Conservation (phyloP, 2,888 invertebrate genomes). For the Synergus umbraculus region DNA sequence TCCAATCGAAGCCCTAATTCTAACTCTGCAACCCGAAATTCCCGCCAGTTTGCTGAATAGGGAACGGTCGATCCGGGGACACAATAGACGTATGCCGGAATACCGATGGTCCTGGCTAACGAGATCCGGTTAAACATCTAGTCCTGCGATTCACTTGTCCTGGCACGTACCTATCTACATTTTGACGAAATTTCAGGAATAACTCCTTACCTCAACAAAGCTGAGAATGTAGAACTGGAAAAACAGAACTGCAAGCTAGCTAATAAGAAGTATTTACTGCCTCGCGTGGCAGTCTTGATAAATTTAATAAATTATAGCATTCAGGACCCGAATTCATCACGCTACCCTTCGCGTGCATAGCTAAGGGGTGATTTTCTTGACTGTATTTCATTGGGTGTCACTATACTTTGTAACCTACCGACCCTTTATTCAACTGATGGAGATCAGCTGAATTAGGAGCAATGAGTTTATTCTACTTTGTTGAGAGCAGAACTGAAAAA, state of each 20-base stretch:
- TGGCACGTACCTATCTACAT: background rate
- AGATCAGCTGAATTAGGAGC: background rate
- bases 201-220: conserved; percentile 8
- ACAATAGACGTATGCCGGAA: conserved; percentile 65
- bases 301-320: conserved; percentile 71
- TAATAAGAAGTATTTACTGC: conserved; percentile 11
- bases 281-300: conserved; percentile 61
- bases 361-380: conserved; percentile 56
- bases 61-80: conserved; percentile 66
- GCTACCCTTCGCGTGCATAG: conserved; percentile 56
- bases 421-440: background rate
- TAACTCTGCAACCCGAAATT: conserved; percentile 75
- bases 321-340: conserved; percentile 69
- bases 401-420: background rate
- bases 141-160: background rate
- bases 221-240: background rate
- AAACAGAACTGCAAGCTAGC: background rate
- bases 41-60: conserved; percentile 76
- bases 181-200: background rate
- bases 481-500: background rate
- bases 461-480: background rate
- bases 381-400: conserved; percentile 65
- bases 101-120: conserved; percentile 62
- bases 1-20: conserved; percentile 77
- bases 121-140: conserved; percentile 60